A percentile compares a stretch with the other conserved stretches of the same genome.
Conservation (phyloP, 2,113 vertebrate species). For the Catharus bicknelli region DNA sequence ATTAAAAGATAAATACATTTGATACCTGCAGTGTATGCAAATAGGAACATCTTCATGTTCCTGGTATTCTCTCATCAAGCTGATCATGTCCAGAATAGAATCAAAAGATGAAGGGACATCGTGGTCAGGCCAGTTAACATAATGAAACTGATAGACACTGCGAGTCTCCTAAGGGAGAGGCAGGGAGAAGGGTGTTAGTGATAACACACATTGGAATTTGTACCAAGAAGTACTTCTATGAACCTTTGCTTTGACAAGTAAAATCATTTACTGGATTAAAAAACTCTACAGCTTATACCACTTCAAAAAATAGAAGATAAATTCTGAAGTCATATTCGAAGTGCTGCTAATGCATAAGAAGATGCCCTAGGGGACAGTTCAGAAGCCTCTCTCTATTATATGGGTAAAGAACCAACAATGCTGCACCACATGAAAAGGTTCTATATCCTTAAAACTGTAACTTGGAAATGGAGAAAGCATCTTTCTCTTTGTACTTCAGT, state of each 20-base stretch:
- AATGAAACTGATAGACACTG: slow-evolving; percentile 95
- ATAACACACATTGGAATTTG: not conserved
- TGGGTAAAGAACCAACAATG: not conserved
- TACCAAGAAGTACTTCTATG: not conserved
- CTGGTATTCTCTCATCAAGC: slow-evolving; percentile 94
- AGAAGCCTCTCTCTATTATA: not conserved
- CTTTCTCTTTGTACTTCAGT: not conserved
- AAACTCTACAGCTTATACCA: not conserved
- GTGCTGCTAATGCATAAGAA: not conserved
- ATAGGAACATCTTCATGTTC: slow-evolving; percentile 94
- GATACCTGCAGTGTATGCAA: slow-evolving; percentile 95
- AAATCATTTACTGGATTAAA: not conserved
- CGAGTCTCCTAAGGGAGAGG: slow-evolving; percentile 82
- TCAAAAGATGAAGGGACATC: slow-evolving; percentile 97
- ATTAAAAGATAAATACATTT: slow-evolving; percentile 1
- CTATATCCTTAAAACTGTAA: not conserved
- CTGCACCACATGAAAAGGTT: not conserved
- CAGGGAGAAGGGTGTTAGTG: not conserved
- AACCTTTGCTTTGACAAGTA: not conserved
- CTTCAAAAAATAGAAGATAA: not conserved
- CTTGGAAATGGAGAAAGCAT: not conserved
- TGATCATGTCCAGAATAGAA: slow-evolving; percentile 98
- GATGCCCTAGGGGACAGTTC: not conserved
- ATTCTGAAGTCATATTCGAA: not conserved
- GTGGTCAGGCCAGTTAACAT: slow-evolving; percentile 98